phyloP scores from a whole-genome alignment of 2,888 invertebrate genomes.

The Endotricha flammealis region DNA sequence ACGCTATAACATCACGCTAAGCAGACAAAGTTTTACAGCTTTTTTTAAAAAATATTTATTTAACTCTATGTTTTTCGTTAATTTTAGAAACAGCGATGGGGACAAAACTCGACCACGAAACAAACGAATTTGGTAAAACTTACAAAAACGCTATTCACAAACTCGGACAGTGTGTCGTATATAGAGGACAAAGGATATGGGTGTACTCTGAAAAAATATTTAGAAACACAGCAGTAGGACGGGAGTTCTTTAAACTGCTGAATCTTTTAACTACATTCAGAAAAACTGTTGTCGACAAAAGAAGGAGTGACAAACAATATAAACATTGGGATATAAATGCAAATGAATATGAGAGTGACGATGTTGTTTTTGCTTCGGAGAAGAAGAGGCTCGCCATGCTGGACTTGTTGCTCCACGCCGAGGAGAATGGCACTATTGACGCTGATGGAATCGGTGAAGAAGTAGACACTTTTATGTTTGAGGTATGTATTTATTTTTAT shows the following conservation, averaged over 20 bases:
- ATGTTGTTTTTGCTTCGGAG: constrained; percentile 7
- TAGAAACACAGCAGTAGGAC: constrained; percentile 64
- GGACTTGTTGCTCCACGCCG: constrained; percentile 68
- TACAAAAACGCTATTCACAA: constrained; percentile 80
- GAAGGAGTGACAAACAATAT: constrained; percentile 27
- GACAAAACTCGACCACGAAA: constrained; percentile 56
- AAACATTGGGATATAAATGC: constrained; percentile 12
- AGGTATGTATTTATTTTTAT: constrained; percentile 43
- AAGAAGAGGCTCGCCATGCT: constrained; percentile 66
- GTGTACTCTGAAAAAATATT: constrained; percentile 64
- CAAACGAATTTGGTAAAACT: constrained; percentile 42
- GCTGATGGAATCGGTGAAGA: constrained; percentile 75
- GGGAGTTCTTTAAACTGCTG: constrained; percentile 55
- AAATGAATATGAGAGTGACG: constrained; percentile 15
- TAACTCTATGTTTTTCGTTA: too few relatives aligned
- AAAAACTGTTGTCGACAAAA: constrained; percentile 31
- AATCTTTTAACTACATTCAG: constrained; percentile 38
- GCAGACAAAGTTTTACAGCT: too few relatives aligned
- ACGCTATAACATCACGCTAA: too few relatives aligned
- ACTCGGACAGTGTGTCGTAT: constrained; percentile 50
- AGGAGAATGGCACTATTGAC: constrained; percentile 64
- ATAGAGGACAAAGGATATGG: constrained; percentile 16
- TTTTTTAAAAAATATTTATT: too few relatives aligned
- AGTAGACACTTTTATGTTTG: constrained; percentile 82
- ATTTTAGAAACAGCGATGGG: constrained; percentile 30